These are phyloP conservation scores for Cartodere bifasciata DNA, from an alignment of 2,888 invertebrate species.

Conservation along the genomic window DNA sequence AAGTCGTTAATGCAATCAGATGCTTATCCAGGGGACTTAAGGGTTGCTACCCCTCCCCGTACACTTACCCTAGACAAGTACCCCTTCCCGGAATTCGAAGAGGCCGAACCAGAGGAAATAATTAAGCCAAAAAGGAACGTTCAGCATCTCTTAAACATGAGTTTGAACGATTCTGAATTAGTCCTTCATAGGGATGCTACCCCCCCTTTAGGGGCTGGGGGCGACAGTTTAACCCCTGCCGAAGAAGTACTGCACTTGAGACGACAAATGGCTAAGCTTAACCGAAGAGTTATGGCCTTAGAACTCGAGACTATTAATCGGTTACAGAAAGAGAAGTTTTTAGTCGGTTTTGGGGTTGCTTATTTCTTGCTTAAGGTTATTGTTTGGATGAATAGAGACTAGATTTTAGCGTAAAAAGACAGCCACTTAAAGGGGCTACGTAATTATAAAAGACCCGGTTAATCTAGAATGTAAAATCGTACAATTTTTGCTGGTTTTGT, in stretches of 20 bases:
- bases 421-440: too few species aligned
- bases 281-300: slow-evolving; percentile 73
- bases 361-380: slow-evolving; percentile 79
- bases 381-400: slow-evolving; percentile 58
- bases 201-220: slow-evolving; percentile 30
- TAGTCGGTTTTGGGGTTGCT: slow-evolving; percentile 72
- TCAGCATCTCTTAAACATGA: too few species aligned
- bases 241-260: slow-evolving; percentile 76
- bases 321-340: slow-evolving; percentile 74
- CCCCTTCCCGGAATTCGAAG: slow-evolving; percentile 56
- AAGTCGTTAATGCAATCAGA: slow-evolving; percentile 62
- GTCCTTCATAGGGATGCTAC: slow-evolving; percentile 22
- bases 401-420: too few species aligned
- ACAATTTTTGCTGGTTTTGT: too few species aligned
- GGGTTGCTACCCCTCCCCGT: slow-evolving; percentile 82
- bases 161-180: slow-evolving; percentile 25
- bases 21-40: slow-evolving; percentile 54
- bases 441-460: too few species aligned
- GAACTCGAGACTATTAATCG: slow-evolving; percentile 77
- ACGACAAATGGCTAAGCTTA: slow-evolving; percentile 75
- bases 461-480: too few species aligned
- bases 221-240: slow-evolving; percentile 53
- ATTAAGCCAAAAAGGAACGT: neutral
- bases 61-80: slow-evolving; percentile 77
- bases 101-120: slow-evolving; percentile 34